These are phyloP conservation scores for Lasioglossum leucozonium DNA, from an alignment of 2,888 invertebrate genomes.

Conservation along the genomic window DNA sequence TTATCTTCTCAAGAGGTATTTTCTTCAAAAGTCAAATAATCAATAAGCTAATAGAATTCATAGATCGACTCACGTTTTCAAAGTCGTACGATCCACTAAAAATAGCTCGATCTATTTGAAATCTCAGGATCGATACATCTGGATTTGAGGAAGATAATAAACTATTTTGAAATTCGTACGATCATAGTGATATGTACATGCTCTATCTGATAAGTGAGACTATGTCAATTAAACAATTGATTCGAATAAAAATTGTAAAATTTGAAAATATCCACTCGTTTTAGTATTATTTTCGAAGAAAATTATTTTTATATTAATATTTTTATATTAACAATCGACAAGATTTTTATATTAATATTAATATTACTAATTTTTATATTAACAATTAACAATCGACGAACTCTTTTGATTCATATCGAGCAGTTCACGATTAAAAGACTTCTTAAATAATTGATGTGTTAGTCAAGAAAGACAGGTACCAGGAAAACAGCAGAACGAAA, in stretches of 20 bases:
- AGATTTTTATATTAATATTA: no score
- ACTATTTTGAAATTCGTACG: conserved; percentile 27
- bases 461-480: no score
- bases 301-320: no score
- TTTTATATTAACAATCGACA: no score
- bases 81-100: background rate
- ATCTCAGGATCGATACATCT: background rate
- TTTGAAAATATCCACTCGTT: no score
- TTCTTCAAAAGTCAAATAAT: background rate
- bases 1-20: background rate
- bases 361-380: no score
- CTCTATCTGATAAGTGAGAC: conserved; percentile 13
- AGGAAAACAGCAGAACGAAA: background rate
- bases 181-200: background rate
- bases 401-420: background rate
- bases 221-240: no score
- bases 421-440: background rate
- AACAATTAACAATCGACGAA: background rate
- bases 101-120: background rate
- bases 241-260: no score
- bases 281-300: background rate
- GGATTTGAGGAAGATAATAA: conserved; percentile 18
- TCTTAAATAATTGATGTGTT: background rate
- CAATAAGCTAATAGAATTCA: background rate
- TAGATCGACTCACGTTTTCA: background rate